phyloP scores from a whole-genome alignment of 1,140 invertebrate species.

The Capitella teleta region DNA sequence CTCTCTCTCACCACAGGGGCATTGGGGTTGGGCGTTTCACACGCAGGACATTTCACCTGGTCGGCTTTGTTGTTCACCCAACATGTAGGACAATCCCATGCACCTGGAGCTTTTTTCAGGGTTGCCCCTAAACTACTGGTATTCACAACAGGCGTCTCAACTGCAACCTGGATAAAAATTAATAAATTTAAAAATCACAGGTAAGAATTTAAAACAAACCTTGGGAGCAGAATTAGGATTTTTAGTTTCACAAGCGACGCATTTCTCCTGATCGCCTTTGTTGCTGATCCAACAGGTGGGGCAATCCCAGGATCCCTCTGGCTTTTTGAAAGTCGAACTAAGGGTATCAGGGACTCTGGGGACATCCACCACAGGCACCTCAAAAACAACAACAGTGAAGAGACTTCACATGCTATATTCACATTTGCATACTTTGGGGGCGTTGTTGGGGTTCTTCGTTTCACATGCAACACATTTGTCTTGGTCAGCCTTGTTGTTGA shows the following conservation, averaged over 20 bases:
- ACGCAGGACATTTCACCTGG: conserved; percentile 52
- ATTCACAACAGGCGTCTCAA: too few relatives aligned
- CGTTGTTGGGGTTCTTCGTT: too few relatives aligned
- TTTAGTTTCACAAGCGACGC: conserved; percentile 47
- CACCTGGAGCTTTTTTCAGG: neutral
- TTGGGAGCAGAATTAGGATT: conserved; percentile 13
- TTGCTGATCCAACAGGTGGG: conserved; percentile 54
- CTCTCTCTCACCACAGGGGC: too few relatives aligned
- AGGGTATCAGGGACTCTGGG: too few relatives aligned
- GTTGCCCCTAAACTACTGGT: neutral
- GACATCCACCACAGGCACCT: neutral
- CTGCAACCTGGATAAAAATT: too few relatives aligned
- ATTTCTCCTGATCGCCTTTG: conserved; percentile 47
- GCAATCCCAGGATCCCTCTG: conserved; percentile 36
- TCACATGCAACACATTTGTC: neutral
- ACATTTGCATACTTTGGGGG: too few relatives aligned
- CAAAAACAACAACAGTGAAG: neutral
- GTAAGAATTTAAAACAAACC: neutral
- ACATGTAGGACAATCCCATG: conserved; percentile 48
- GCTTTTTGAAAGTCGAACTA: neutral
- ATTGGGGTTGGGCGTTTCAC: conserved; percentile 23
- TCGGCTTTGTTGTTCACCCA: conserved; percentile 52
- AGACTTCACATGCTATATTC: neutral
- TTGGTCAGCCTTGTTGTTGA: neutral
- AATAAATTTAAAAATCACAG: too few relatives aligned